A percentile compares a stretch with the other conserved stretches of the same genome.
Conservation (phyloP, 2,113 vertebrate species). For the Vulpes ferrilata region DNA sequence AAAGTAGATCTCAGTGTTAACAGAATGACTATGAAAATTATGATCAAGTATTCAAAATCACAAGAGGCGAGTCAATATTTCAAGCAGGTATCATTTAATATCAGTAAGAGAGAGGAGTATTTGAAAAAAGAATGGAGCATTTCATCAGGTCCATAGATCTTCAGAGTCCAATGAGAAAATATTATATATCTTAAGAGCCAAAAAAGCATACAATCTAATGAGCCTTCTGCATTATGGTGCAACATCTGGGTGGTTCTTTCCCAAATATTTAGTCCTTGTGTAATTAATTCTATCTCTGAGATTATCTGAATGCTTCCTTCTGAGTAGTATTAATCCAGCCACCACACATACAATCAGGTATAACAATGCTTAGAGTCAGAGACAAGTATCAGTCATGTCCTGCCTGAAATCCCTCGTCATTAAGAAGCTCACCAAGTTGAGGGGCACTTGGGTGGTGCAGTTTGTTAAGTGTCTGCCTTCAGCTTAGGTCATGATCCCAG, state of each 20-base stretch:
- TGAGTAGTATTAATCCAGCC: not conserved
- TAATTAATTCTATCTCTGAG: not conserved
- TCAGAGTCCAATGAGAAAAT: not conserved
- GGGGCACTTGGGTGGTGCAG: not conserved
- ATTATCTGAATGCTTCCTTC: not conserved
- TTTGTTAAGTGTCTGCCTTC: not conserved
- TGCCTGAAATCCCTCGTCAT: not conserved
- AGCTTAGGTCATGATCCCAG: not conserved
- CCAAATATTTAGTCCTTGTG: not conserved
- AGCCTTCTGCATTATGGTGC: not conserved
- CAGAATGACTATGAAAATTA: not conserved
- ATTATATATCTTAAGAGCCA: not conserved
- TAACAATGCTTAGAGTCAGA: not conserved
- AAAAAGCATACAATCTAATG: not conserved
- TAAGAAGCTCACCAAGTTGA: constrained; percentile 24
- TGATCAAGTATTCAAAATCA: not conserved
- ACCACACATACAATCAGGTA: not conserved
- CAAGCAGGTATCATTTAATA: not conserved
- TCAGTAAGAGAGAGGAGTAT: not conserved
- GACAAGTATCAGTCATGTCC: not conserved
- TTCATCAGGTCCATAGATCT: not conserved
- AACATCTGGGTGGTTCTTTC: not conserved
- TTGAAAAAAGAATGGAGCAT: not conserved
- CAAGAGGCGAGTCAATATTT: not conserved
- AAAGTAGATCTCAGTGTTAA: not conserved